Evolutionary conservation across 2,797 vertebrate species (phyloP).

Genomic region (Lagocephalus sceleratus): DNA sequence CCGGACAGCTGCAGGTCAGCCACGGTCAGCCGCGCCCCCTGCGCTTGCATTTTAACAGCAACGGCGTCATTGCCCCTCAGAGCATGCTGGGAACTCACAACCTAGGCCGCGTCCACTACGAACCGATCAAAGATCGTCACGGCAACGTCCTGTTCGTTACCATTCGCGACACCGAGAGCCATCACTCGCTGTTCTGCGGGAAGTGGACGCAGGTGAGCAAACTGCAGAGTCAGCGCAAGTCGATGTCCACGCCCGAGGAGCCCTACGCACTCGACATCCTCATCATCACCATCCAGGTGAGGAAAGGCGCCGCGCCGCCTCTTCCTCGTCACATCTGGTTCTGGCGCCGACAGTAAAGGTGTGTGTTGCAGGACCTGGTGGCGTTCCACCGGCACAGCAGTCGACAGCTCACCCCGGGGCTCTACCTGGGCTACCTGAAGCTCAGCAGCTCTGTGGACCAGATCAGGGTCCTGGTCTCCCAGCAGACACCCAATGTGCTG

Average conservation of each 20-base stretch:
- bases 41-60: too few relatives aligned
- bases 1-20: slow-evolving; percentile 91
- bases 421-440: slow-evolving; percentile 96
- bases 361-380: slow-evolving; percentile 82
- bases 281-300: slow-evolving; percentile 93
- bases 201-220: slow-evolving; percentile 96
- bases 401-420: slow-evolving; percentile 84
- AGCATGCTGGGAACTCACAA: slow-evolving; percentile 95
- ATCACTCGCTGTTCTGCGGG: slow-evolving; percentile 88
- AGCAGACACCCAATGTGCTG: slow-evolving; percentile 89
- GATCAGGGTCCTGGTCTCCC: slow-evolving; percentile 92
- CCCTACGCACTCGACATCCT: slow-evolving; percentile 95
- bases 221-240: slow-evolving; percentile 97
- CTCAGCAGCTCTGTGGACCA: slow-evolving; percentile 98
- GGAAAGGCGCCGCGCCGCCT: not conserved
- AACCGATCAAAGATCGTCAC: slow-evolving; percentile 95
- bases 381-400: slow-evolving; percentile 88
- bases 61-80: slow-evolving; percentile 57
- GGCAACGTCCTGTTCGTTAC: slow-evolving; percentile 93
- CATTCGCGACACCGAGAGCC: slow-evolving; percentile 87
- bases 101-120: slow-evolving; percentile 91
- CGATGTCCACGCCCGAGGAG: slow-evolving; percentile 95
- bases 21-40: not conserved
- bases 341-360: not conserved
- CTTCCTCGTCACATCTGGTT: too few relatives aligned